Evolutionary conservation across 2,888 invertebrate species (phyloP), one percentile per base, ranked within the genome.

Genomic region (Ceratothoa steindachneri): DNA sequence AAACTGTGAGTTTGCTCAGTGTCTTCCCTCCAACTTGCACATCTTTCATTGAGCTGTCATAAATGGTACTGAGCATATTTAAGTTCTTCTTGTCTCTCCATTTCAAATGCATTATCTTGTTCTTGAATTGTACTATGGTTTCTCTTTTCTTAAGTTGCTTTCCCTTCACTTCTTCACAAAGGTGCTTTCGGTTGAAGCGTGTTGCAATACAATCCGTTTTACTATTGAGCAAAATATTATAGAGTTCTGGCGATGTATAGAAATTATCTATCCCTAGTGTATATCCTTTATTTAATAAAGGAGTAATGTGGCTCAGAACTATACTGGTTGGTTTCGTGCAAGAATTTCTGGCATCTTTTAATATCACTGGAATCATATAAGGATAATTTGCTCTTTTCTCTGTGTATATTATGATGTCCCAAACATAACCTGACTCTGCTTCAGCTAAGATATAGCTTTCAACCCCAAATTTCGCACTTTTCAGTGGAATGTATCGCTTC

Each of bases 401-500:
- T 3, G 30, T 24, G 27, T 53, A 53, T 9, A 70, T 27, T 3
- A 73, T 0, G n/a, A 70, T 30, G 3, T 52, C 67, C 29, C n/a
- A 70, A 4, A 53, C 67, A 53, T 28, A 60, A 19, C 12, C 60
- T 15, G 60, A 19, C 9, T 22, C 24, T 22, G 60, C 52, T 71
- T 74, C 74, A 71, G 41, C 30, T 2, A 71, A 51, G n/a, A 65
- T 64, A 30, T 70, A 70, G 24, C 51, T 28, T 71, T 72, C 70
- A 24, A 66, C 65, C 3, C 52, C 71, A 65, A 74, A 74, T 31
- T 30, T 75, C 9, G 30, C 15, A 41, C 68, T n/a, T 67, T 55
- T 72, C 41, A 72, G 68, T 29, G 55, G 68, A 28, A 68, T 75
- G 22, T 66, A 74, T 53, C 67, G 65, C 60, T 52, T 74, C 74